Base-by-base conservation (phyloP, 2,113 vertebrate genomes). In the Puffinus mauretanicus region DNA sequence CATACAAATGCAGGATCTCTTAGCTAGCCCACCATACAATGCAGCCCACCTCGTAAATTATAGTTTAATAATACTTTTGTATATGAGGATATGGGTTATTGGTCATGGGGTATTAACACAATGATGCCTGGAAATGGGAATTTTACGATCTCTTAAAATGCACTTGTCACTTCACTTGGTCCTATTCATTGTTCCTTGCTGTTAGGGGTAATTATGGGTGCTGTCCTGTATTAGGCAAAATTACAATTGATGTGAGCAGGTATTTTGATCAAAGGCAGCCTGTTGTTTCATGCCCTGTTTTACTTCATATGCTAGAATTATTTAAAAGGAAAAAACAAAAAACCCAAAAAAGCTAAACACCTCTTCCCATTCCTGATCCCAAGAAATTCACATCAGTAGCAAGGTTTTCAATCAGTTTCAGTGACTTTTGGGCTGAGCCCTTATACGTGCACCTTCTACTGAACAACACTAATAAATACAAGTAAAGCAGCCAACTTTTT, bases 101-200 rank as follows among this genome's bases (percentile, higher is more conserved):
- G 75, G 96, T 80, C 85, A 87, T 27, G 49, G 81, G 29, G 44
- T 75, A 91, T 97, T 97, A 95, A 82, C 83, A 88, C 73, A 95
- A 66, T 4, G 40, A 89, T 91, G 73, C 57, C 81, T 93, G 78
- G 61, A 97, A 96, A 96, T 93, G 62, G 81, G 66, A 89, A 86
- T 95, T 94, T 97, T 96, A 96, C 4, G 9, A 94, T 42, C 69
- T 85, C 75, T 94, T 95, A 89, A 95, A 95, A 96, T 62, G 42
- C 70, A 54, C 51, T 89, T 76, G 66, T 84, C 72, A 91, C 66
- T 92, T 95, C 61, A 49, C 49, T 92, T 91, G 47, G 83, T 71
- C 80, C 90, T 92, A 78, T 71, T 61, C 94, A 86, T 44, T 86
- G 86, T 88, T 84, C 54, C 73, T 77, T 93, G 66, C 70, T 82